Base-by-base conservation (phyloP, 2,888 invertebrate species). In the Ornithoptera priamus region DNA sequence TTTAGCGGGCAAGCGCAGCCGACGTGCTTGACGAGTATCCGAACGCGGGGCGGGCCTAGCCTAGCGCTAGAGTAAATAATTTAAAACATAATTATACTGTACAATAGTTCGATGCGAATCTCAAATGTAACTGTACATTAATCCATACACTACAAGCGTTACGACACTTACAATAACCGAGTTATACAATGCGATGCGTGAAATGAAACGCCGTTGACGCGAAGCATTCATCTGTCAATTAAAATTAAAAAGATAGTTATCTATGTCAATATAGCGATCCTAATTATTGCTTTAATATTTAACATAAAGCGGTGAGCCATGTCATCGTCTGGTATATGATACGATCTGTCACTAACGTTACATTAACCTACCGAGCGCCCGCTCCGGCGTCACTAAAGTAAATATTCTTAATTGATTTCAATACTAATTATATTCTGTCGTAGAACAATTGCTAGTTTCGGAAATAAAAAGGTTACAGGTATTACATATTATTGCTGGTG, bases 121-220 rank as follows among this genome's bases (percentile, higher is more conserved):
- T 92, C 92, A 92, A 89, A 85, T 87, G 92, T 92, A 92, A 92
- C 92, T 92, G 92, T 92, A 92, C 90, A 91, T 79, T 83, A 80
- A 83, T 83, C 81, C 81, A 78, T 73, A 75, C 75, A 75, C 71
- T 77, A 69, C 70, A 72, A 75, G 75, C 71, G 75, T 77, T 71
- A 74, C 73, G 76, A 76, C 75, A 62, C 56, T 53, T 62, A 46
- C 46, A 66, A 20, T 65, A 12, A 57, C n/a, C 50, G 20, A 53
- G 15, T 36, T 50, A 65, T 61, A n/a, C 36, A 50, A 42, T 65
- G 64, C 39, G 39, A 59, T 59, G n/a, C 36, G 65, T 61, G 59
- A 65, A 59, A 68, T 56, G 65, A 36, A 68, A 42, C n/a, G 22
- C 22, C 7, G 22, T 46, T 20, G 20, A 10, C 18, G 18, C 50